Percentiles rank a stretch among this genome's conserved stretches.
Evolutionary conservation across 1,140 invertebrate species (phyloP).

Genomic region (Aphis craccivora): DNA sequence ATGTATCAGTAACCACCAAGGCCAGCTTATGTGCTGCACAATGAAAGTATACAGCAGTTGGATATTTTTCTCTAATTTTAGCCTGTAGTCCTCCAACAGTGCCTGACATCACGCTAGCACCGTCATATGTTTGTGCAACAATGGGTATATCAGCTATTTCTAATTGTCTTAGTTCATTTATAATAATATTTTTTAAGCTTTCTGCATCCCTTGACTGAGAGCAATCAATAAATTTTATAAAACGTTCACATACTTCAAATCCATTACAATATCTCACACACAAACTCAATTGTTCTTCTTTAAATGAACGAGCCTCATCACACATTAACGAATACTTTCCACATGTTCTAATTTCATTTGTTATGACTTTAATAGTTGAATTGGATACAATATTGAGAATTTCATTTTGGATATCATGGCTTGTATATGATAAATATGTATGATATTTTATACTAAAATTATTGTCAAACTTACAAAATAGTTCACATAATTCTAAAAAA

Average conservation of each 20-base stretch:
- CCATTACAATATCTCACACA: constrained; percentile 10
- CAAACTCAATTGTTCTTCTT: constrained; percentile 25
- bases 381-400: constrained; percentile 25
- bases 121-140: constrained; percentile 35
- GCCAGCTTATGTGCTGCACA: constrained; percentile 9
- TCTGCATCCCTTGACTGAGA: neutral
- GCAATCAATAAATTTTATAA: constrained; percentile 9
- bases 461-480: constrained; percentile 9
- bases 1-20: neutral
- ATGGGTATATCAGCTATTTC: constrained; percentile 18
- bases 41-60: constrained; percentile 18
- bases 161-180: neutral
- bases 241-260: constrained; percentile 17
- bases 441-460: constrained; percentile 2
- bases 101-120: constrained; percentile 31
- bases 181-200: no score
- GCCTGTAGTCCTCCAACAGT: neutral
- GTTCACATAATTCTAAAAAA: constrained; percentile 35
- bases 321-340: constrained; percentile 7
- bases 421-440: neutral
- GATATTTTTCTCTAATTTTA: constrained; percentile 22
- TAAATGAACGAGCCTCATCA: neutral
- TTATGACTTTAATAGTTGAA: constrained; percentile 35
- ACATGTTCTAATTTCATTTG: constrained; percentile 36
- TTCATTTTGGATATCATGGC: constrained; percentile 40